Conservation (phyloP, 2,888 invertebrate species). For the Hofmannophila pseudospretella region DNA sequence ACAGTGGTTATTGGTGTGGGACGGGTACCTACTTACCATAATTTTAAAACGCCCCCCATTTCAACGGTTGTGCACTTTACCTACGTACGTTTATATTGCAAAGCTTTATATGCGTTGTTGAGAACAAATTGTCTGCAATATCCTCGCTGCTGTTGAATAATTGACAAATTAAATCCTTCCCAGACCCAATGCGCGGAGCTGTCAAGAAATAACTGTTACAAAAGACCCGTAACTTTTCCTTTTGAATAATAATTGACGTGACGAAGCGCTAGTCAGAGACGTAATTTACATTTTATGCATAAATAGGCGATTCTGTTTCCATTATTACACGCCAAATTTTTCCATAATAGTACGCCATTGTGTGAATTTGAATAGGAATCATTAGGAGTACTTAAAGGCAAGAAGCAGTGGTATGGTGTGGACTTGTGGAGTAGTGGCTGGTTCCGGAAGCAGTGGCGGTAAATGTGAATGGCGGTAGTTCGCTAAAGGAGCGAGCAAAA, state of each 20-base stretch:
- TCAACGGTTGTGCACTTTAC: background rate
- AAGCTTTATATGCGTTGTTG: constrained; percentile 4
- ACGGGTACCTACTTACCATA: background rate
- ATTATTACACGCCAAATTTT: constrained; percentile 31
- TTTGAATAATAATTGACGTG: constrained; percentile 26
- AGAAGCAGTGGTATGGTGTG: constrained; percentile 2
- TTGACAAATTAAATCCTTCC: constrained; percentile 3
- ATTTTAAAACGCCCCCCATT: background rate
- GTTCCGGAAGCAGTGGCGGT: constrained; percentile 22
- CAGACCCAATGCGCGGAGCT: background rate
- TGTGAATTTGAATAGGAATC: constrained; percentile 26
- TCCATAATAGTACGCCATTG: constrained; percentile 31
- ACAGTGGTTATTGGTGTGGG: no score
- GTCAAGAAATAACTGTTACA: constrained; percentile 2
- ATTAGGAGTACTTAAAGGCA: constrained; percentile 24
- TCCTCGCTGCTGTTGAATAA: background rate
- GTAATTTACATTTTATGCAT: constrained; percentile 40
- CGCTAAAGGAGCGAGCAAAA: constrained; percentile 26
- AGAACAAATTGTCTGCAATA: constrained; percentile 4
- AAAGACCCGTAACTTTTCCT: constrained; percentile 20
- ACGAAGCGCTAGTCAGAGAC: constrained; percentile 18
- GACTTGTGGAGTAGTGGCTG: constrained; percentile 17
- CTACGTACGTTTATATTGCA: constrained; percentile 1
- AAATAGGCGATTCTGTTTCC: constrained; percentile 28
- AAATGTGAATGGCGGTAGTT: constrained; percentile 29